These are phyloP conservation scores for Lasioglossum pauxillum DNA, from an alignment of 2,888 invertebrate species.

Conservation along the genomic window DNA sequence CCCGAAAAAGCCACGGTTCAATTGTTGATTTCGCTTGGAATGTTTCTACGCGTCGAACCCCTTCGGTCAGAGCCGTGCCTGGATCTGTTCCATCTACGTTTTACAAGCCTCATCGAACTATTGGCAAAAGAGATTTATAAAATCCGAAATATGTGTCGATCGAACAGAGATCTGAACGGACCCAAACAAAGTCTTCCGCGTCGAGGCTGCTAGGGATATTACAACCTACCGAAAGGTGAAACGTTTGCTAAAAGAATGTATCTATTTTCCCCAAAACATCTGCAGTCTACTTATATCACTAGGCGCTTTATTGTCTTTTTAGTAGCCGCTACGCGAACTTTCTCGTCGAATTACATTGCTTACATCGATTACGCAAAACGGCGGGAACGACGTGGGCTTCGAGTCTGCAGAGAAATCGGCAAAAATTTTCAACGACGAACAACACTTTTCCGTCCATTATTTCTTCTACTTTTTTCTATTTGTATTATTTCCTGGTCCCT, in stretches of 20 bases:
- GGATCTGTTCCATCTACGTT: neutral
- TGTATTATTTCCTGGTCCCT: neutral
- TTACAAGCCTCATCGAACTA: neutral
- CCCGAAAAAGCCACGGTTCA: neutral
- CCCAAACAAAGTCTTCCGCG: neutral
- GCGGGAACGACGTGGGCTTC: neutral
- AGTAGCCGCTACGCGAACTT: neutral
- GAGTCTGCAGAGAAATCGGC: neutral
- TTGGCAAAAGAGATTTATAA: conserved; percentile 6
- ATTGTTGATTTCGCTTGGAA: neutral
- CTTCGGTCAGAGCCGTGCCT: neutral
- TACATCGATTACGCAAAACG: neutral
- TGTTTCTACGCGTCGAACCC: neutral
- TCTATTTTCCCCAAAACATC: neutral
- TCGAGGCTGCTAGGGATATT: neutral
- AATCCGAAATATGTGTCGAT: neutral
- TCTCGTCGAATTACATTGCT: neutral
- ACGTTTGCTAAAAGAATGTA: neutral
- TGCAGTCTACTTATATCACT: conserved; percentile 29
- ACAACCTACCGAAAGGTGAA: neutral
- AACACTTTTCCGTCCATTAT: neutral
- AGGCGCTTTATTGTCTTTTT: conserved; percentile 30
- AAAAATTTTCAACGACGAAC: neutral
- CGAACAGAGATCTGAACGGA: neutral
- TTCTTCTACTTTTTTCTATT: neutral